Evolutionary conservation across 2,888 invertebrate species (phyloP).

Genomic region (Tyria jacobaeae): DNA sequence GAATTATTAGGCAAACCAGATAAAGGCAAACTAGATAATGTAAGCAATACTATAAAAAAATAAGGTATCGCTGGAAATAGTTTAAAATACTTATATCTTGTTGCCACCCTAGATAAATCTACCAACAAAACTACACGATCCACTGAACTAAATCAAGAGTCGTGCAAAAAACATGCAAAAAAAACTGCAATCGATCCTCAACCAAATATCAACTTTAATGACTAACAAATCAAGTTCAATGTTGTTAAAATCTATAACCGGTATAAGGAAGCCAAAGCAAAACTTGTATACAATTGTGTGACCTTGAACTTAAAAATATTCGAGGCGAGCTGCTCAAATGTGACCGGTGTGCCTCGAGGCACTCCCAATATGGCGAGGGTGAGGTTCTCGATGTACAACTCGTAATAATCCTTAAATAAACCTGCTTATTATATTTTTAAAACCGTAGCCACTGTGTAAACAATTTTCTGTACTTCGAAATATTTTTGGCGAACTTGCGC

Average conservation of each 20-base stretch:
- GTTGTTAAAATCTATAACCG: conserved; percentile 42
- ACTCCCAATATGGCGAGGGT: conserved; percentile 63
- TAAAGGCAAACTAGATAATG: too few species aligned
- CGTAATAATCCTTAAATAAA: conserved; percentile 50
- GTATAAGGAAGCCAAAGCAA: conserved; percentile 73
- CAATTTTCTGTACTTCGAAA: not conserved
- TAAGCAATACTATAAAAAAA: not conserved
- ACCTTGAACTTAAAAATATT: conserved; percentile 78
- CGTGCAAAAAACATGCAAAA: conserved; percentile 45
- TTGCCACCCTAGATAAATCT: conserved; percentile 48
- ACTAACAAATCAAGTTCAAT: conserved; percentile 31
- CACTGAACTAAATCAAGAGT: conserved; percentile 55
- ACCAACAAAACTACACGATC: conserved; percentile 54
- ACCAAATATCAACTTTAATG: conserved; percentile 35
- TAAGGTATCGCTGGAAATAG: conserved; percentile 21
- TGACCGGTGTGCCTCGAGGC: conserved; percentile 58
- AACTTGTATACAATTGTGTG: conserved; percentile 70
- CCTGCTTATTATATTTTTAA: conserved; percentile 37
- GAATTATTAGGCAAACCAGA: conserved; percentile 6
- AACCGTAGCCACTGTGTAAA: conserved; percentile 13
- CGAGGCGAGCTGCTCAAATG: conserved; percentile 65
- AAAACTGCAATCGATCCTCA: conserved; percentile 41
- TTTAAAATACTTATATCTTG: conserved; percentile 39
- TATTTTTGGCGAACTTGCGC: not conserved
- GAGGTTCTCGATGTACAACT: conserved; percentile 58